Evolutionary conservation across 2,113 vertebrate genomes (phyloP).

Genomic region (Oryzias melastigma): DNA sequence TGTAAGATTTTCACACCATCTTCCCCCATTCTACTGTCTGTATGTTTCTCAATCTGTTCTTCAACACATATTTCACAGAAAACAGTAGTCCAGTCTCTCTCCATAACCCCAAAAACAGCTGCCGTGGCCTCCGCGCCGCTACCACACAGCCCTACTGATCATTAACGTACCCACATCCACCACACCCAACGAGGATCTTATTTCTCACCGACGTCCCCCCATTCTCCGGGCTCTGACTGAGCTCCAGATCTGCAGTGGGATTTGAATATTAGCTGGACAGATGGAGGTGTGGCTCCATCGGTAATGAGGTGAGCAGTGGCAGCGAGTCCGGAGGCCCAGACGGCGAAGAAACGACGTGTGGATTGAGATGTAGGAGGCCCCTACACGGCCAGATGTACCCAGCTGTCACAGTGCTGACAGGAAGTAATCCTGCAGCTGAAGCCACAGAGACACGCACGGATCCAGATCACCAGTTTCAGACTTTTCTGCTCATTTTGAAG

Average conservation of each 20-base stretch:
- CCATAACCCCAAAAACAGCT: constrained; percentile 24
- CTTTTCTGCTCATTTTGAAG: neutral
- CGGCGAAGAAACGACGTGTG: constrained; percentile 60
- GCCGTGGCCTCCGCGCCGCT: neutral
- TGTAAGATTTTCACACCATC: neutral
- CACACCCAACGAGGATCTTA: constrained; percentile 34
- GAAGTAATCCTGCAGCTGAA: constrained; percentile 52
- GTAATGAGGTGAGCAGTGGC: constrained; percentile 72
- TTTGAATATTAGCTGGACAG: constrained; percentile 61
- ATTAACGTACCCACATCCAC: constrained; percentile 46
- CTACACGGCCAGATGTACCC: constrained; percentile 69
- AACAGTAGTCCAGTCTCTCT: constrained; percentile 22
- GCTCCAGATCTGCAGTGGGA: constrained; percentile 50
- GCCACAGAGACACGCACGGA: constrained; percentile 12
- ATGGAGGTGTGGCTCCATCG: constrained; percentile 60
- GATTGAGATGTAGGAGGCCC: constrained; percentile 75
- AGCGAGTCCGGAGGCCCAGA: constrained; percentile 63
- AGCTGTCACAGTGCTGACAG: constrained; percentile 73
- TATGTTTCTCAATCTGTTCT: neutral
- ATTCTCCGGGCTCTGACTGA: neutral
- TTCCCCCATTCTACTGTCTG: neutral
- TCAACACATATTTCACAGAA: constrained; percentile 9
- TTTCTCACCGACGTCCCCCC: constrained; percentile 12
- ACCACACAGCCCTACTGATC: constrained; percentile 40
- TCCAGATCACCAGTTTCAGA: constrained; percentile 15